phyloP scores from a whole-genome alignment of 2,888 invertebrate species.

The Caenorhabditis sp. region DNA sequence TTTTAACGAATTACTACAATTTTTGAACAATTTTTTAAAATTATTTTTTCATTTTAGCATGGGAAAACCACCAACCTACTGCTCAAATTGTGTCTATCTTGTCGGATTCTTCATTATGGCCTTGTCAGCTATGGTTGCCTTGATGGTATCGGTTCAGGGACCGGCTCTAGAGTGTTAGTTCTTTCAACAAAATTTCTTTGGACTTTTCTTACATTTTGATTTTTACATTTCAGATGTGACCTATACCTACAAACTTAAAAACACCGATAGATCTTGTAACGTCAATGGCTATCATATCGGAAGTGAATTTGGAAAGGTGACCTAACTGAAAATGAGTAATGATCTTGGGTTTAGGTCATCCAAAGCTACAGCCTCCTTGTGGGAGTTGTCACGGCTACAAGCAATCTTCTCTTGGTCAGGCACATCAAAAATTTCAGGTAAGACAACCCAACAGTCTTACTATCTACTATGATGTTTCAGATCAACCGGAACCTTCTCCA shows the following conservation, averaged over 20 bases:
- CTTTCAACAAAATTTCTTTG: no score
- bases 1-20: no score
- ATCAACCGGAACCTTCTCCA: neutral
- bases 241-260: neutral
- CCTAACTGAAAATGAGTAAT: no score
- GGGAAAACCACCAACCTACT: neutral
- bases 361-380: neutral
- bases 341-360: neutral
- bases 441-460: neutral
- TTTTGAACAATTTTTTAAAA: no score
- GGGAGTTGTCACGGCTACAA: neutral
- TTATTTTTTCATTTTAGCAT: neutral
- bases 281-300: neutral
- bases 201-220: neutral
- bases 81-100: no score
- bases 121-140: neutral
- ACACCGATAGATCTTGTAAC: neutral
- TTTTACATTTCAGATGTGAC: neutral
- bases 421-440: neutral
- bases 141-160: neutral
- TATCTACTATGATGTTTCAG: neutral
- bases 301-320: neutral
- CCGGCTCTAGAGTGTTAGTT: neutral
- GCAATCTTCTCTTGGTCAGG: neutral
- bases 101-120: neutral